Base-by-base conservation (phyloP, 2,888 invertebrate species). In the Rhimphoctona megacephalus region DNA sequence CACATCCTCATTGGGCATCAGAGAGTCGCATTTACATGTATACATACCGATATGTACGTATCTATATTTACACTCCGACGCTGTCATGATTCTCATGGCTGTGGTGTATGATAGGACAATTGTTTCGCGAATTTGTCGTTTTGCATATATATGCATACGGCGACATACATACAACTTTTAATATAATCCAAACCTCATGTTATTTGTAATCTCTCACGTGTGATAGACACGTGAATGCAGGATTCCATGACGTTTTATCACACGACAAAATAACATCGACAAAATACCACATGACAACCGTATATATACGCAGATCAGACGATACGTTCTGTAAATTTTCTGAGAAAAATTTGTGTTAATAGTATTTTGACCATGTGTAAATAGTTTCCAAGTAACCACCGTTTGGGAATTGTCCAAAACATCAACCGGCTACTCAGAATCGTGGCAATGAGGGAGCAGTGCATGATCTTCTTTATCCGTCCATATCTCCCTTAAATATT, bases 1-100 rank as follows among this genome's bases (percentile, higher is more conserved):
- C 90, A 93, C 93, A 93, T 93, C 93, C 93, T 93, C 93, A 93
- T 93, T 93, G 92, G 81, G 78, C 83, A 86, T 86, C 83, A 70
- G 73, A 83, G 76, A 76, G 70, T 80, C 69, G 81, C 77, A 83
- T 81, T 83, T 76, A 77, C 39, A 83, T 81, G 66, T 76, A 69
- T 79, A 69, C 90, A 89, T 73, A 73, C 61, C n/a, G 30, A 77
- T 76, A 61, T 22, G 46, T 61, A 30, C 61, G 43, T 74, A 57
- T 74, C 43, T 64, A 43, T 64, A 33, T 43, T 66, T 46, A 64
- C n/a, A 49, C 22, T 36, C 74, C 52, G 74, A 90, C 90, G 90
- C 79, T 87, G 90, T 22, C 90, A 91, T 90, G 90, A 92, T 92
- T 92, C 92, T 92, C 91, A 91, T 93, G 91, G 91, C 88, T 89